These are phyloP conservation scores for Smittia aterrima DNA, from an alignment of 2,888 invertebrate genomes.

Conservation along the genomic window DNA sequence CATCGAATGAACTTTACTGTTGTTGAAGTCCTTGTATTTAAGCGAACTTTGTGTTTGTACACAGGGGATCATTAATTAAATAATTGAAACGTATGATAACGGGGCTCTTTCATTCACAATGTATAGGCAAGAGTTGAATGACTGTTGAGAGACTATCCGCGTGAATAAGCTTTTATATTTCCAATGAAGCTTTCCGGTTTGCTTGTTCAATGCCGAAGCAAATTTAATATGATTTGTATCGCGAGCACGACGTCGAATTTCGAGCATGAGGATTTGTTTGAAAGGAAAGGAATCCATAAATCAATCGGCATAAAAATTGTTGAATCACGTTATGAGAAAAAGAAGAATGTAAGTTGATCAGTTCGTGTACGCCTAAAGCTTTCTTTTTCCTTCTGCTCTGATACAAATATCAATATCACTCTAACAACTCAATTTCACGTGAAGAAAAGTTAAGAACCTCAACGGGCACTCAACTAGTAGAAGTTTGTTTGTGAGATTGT, in stretches of 20 bases:
- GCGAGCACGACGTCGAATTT: not conserved
- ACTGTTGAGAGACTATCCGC: not conserved
- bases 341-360: too few relatives aligned
- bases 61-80: not conserved
- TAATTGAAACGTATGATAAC: not conserved
- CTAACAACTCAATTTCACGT: too few relatives aligned
- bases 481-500: not conserved
- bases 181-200: not conserved
- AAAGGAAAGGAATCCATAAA: not conserved
- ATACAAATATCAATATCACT: too few relatives aligned
- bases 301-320: not conserved
- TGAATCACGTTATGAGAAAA: not conserved
- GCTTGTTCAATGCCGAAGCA: not conserved
- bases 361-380: too few relatives aligned
- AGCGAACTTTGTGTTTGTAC: not conserved
- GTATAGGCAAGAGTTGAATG: not conserved
- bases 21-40: too few relatives aligned
- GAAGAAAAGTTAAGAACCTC: too few relatives aligned
- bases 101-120: too few relatives aligned
- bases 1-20: too few relatives aligned
- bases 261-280: not conserved
- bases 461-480: too few relatives aligned
- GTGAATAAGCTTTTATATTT: too few relatives aligned
- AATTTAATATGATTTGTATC: not conserved
- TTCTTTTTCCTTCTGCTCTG: too few relatives aligned